Conservation (phyloP, 2,113 vertebrate genomes). For the Megaleporinus macrocephalus region DNA sequence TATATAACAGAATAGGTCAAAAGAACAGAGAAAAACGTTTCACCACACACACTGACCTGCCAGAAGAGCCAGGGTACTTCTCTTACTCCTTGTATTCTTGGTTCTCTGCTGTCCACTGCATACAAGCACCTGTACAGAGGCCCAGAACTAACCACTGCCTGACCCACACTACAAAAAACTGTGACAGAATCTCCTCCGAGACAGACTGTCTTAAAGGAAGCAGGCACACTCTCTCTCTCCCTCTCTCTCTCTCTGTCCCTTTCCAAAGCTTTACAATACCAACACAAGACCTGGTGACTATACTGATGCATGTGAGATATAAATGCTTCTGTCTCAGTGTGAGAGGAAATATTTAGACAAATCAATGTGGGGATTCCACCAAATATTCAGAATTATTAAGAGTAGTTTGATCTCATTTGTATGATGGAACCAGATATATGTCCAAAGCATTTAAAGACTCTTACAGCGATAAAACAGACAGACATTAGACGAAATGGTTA, state of each 20-base stretch:
- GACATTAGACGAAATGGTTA: too few relatives aligned
- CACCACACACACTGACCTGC: not conserved
- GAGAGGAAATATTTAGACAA: too few relatives aligned
- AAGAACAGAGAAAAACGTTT: not conserved
- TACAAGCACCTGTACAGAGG: not conserved
- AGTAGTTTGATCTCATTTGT: too few relatives aligned
- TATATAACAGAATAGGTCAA: not conserved
- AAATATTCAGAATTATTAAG: too few relatives aligned
- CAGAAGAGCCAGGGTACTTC: not conserved
- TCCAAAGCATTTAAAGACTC: too few relatives aligned
- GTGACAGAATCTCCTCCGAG: constrained; percentile 1
- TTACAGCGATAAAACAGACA: too few relatives aligned
- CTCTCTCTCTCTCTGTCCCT: not conserved
- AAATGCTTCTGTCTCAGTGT: not conserved
- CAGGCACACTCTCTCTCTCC: not conserved
- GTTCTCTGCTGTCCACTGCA: not conserved
- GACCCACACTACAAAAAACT: not conserved
- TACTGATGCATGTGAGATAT: not conserved
- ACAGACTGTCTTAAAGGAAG: constrained; percentile 16
- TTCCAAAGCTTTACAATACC: not conserved
- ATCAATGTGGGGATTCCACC: too few relatives aligned
- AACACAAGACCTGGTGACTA: not conserved
- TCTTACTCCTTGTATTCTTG: not conserved
- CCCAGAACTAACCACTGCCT: not conserved
- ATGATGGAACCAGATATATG: too few relatives aligned